Evolutionary conservation across 2,888 invertebrate genomes (phyloP), one percentile per base, ranked within the genome.

Genomic region (Synergus umbraculus): DNA sequence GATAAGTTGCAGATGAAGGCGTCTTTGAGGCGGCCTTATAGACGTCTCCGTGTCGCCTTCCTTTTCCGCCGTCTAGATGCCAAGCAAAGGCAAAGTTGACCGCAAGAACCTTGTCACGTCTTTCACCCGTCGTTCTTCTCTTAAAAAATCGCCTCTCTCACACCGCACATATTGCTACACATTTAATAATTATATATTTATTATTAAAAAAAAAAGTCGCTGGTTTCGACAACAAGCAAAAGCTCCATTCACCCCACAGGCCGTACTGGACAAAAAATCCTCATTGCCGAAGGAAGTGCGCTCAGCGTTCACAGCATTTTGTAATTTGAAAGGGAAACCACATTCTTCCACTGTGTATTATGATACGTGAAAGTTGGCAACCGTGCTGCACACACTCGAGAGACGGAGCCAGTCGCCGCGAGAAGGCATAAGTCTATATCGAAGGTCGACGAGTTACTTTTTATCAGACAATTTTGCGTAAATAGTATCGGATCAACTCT

Each of bases 271-370:
- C n/a, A 54, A 41, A 41, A 85, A 82, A 83, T 82, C 76, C 78
- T 79, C 84, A 84, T 79, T 83, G 82, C 81, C 82, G 84, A 86
- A 83, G 88, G 89, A 88, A 88, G 87, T 87, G 83, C 84, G 79
- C 80, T 77, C 80, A 78, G 83, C 80, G 78, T 83, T 83, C 83
- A 82, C 86, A 85, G 88, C 89, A 91, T 91, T 91, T 91, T 91
- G 91, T 91, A 91, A 91, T 91, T 91, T 91, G 91, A 91, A 91
- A 91, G 91, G 91, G 90, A 91, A 91, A 91, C 91, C 90, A 89
- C 91, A 91, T 91, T 91, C 91, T 91, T 91, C 89, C 87, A 89
- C 89, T 89, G 88, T 89, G 89, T 90, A 91, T 91, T 91, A 91
- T 91, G 90, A 91, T 91, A 91, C 91, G 91, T 91, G 91, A 91